These are phyloP conservation scores for Hypanus sabinus DNA, from an alignment of 2,113 vertebrate species.

Conservation along the genomic window DNA sequence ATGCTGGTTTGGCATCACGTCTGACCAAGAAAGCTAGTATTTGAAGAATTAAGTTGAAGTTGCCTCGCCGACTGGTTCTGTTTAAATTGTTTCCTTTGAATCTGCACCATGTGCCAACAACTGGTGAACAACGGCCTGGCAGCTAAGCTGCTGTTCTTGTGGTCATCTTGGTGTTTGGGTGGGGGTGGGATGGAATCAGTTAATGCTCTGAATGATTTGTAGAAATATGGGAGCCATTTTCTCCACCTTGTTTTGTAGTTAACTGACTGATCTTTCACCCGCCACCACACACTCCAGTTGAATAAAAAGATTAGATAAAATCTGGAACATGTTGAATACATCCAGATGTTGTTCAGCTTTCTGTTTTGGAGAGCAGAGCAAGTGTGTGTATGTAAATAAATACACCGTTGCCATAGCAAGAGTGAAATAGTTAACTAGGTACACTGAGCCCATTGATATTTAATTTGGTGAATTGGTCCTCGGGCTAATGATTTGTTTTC, in stretches of 20 bases:
- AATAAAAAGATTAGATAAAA: not conserved
- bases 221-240: not conserved
- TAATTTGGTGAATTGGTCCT: not conserved
- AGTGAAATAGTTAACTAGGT: not conserved
- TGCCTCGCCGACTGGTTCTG: not conserved
- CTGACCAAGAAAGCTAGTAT: not conserved
- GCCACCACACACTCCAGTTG: not conserved
- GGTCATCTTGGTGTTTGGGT: not conserved
- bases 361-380: not conserved
- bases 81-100: slow-evolving; percentile 19
- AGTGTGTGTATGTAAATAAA: not conserved
- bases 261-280: not conserved
- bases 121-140: not conserved
- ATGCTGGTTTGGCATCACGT: too few relatives aligned
- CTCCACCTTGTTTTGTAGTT: not conserved
- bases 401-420: not conserved
- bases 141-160: not conserved
- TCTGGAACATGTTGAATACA: not conserved
- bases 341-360: not conserved
- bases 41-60: slow-evolving; percentile 13
- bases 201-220: not conserved
- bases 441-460: not conserved
- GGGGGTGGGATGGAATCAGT: too few relatives aligned
- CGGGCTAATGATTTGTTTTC: not conserved
- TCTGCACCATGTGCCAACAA: not conserved